Conservation (phyloP, 2,888 invertebrate genomes). For the Arrhopalites spinosus region DNA sequence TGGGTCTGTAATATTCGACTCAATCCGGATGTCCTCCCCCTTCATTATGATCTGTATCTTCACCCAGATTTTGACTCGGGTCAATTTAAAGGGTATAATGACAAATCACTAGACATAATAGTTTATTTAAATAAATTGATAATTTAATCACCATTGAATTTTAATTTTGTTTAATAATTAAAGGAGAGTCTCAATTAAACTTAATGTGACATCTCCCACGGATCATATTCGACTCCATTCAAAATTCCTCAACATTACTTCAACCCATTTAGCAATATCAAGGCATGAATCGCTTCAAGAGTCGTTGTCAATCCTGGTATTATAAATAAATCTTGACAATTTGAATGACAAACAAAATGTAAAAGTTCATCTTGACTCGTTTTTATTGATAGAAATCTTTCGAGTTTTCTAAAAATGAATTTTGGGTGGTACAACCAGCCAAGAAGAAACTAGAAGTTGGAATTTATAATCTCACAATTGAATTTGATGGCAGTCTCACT, state of each 20-base stretch:
- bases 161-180: not conserved
- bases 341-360: not conserved
- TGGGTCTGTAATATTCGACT: slow-evolving; percentile 63
- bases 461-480: slow-evolving; percentile 65
- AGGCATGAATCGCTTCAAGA: not conserved
- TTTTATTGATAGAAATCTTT: slow-evolving; percentile 56
- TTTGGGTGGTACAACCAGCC: slow-evolving; percentile 60
- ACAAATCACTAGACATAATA: not conserved
- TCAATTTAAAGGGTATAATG: slow-evolving; percentile 63
- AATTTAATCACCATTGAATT: no score
- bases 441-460: slow-evolving; percentile 58
- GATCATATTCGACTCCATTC: slow-evolving; percentile 59
- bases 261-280: slow-evolving; percentile 47
- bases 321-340: not conserved
- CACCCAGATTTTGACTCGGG: slow-evolving; percentile 69
- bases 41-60: slow-evolving; percentile 70
- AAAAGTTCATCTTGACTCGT: not conserved
- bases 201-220: slow-evolving; percentile 58
- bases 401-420: slow-evolving; percentile 60
- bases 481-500: slow-evolving; percentile 69
- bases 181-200: slow-evolving; percentile 44
- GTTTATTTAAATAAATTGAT: no score
- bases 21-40: slow-evolving; percentile 67
- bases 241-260: slow-evolving; percentile 59
- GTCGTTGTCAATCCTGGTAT: not conserved